phyloP scores from a whole-genome alignment of 2,113 vertebrate genomes.

The Polypterus senegalus region DNA sequence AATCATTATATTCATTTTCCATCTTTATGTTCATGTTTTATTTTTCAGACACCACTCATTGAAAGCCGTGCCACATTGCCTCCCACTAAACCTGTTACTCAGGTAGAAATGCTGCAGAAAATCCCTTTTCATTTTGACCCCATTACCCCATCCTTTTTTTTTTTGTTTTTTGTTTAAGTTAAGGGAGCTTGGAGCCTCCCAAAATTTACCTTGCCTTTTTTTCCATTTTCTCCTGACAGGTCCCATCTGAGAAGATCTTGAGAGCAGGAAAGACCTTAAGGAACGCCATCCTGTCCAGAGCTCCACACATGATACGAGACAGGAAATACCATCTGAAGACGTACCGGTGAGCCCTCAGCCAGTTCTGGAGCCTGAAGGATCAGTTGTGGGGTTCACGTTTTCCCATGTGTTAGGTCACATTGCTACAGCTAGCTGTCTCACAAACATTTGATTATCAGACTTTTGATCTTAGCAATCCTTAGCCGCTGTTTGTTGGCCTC shows the following conservation, averaged over 20 bases:
- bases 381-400: too few relatives aligned
- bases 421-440: too few relatives aligned
- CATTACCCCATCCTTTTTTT: neutral
- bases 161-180: constrained; percentile 15
- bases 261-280: constrained; percentile 77
- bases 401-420: too few relatives aligned
- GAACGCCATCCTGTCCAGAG: constrained; percentile 70
- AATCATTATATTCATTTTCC: constrained; percentile 30
- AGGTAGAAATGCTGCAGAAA: constrained; percentile 50
- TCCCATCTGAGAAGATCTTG: constrained; percentile 89
- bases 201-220: neutral
- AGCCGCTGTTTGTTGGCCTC: too few relatives aligned
- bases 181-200: too few relatives aligned
- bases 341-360: constrained; percentile 60
- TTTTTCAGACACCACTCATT: constrained; percentile 85
- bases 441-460: too few relatives aligned
- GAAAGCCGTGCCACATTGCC: constrained; percentile 67
- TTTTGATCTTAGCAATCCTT: too few relatives aligned
- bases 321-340: constrained; percentile 94
- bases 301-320: constrained; percentile 95
- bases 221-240: constrained; percentile 42
- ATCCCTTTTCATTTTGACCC: constrained; percentile 17
- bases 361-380: too few relatives aligned
- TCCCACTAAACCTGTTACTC: constrained; percentile 67
- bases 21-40: constrained; percentile 47